Evolutionary conservation across 2,113 vertebrate species (phyloP), one percentile per base, ranked within the genome.

Genomic region (Promerops cafer): DNA sequence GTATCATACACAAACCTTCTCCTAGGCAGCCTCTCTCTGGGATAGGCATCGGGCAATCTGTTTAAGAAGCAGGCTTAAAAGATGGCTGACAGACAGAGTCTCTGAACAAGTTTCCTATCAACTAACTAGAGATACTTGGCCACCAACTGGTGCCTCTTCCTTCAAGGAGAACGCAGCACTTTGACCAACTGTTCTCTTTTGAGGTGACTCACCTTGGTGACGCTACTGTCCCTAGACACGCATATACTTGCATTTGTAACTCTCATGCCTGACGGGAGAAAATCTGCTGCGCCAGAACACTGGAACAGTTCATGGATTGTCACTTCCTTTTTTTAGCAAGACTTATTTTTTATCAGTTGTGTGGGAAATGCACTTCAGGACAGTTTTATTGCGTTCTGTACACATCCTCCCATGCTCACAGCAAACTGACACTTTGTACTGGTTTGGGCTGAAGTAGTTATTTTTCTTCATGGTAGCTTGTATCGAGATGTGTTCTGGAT

Each of bases 341-440:
- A 83, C 26, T 69, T 90, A 45, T 66, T 90, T 95, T 79, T 95
- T 57, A 91, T 71, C 64, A 52, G 42, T 87, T 95, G 83, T 17
- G 61, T 47, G 83, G 80, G 86, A 93, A 97, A 97, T 81, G 86
- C 80, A 90, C 81, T 93, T 89, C n/a, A 94, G 84, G 74, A 95
- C 71, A 95, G 70, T 39, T 90, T 95, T 87, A 86, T 4, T 93
- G 96, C 61, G 61, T 74, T 47, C 56, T 68, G 39, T 63, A 52
- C 31, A 63, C 82, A 95, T 93, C 94, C 93, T 74, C 91, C 50
- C 40, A 45, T 33, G 66, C 56, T 91, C 60, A 78, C 35, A 71
- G 77, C 49, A 89, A 83, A 75, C 37, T 63, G 59, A 83, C 44
- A 22, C n/a, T 80, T 91, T 40, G 16, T 22, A 83, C 17, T 54